phyloP scores from a whole-genome alignment of 1,140 invertebrate species.

The Diachasma alloeum region DNA sequence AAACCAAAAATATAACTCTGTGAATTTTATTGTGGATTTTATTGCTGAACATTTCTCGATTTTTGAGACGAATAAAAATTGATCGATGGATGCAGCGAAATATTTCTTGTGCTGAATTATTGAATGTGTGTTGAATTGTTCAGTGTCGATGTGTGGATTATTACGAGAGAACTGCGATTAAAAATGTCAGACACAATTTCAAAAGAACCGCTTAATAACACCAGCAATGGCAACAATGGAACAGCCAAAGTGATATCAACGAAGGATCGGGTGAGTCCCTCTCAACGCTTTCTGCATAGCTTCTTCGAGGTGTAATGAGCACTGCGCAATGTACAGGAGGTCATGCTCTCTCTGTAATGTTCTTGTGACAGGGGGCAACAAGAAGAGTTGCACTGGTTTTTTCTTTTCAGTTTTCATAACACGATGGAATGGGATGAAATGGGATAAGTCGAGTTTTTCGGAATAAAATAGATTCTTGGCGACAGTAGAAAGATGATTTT shows the following conservation, averaged over 20 bases:
- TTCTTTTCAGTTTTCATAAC: no score
- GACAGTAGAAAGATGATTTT: no score
- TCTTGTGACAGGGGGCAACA: no score
- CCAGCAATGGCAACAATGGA: conserved; percentile 40
- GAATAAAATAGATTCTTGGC: no score
- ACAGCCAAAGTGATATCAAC: conserved; percentile 23
- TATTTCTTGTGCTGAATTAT: not conserved
- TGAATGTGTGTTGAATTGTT: not conserved
- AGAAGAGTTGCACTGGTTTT: no score
- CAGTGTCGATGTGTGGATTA: not conserved
- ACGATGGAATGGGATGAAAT: no score
- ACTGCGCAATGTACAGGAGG: not conserved
- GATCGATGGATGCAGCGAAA: not conserved
- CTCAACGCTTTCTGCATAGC: conserved; percentile 4
- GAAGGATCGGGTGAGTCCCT: conserved; percentile 12
- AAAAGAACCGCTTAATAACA: conserved; percentile 37
- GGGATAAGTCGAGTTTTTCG: no score
- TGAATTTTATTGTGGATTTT: not conserved
- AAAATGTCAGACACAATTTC: conserved; percentile 44
- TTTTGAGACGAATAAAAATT: not conserved
- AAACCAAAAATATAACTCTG: not conserved
- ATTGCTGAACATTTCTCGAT: no score
- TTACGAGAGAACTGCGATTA: not conserved
- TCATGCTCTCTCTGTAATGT: not conserved
- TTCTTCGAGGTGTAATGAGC: not conserved